phyloP scores from a whole-genome alignment of 2,888 invertebrate species.

The Diloba caeruleocephala region DNA sequence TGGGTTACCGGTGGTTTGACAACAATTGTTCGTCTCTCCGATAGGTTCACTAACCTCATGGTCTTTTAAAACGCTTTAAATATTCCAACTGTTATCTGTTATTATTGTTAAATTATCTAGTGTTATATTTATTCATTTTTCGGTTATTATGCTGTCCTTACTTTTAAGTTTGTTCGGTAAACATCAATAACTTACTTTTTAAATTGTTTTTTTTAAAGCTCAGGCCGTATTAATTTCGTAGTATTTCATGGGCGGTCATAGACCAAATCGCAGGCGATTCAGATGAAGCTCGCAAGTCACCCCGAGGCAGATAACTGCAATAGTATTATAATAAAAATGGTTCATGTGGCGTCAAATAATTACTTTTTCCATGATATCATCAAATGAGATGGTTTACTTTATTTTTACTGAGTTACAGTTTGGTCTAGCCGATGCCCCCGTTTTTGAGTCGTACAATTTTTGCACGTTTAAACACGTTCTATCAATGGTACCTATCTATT shows the following conservation, averaged over 20 bases:
- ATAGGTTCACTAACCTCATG: conserved; percentile 65
- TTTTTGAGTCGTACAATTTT: conserved; percentile 50
- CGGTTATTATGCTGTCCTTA: background rate
- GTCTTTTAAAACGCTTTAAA: conserved; percentile 56
- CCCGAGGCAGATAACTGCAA: background rate
- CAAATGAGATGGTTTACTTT: conserved; percentile 32
- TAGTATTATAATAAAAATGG: conserved; percentile 5
- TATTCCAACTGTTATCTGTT: conserved; percentile 40
- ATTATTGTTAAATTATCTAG: conserved; percentile 31
- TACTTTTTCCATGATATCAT: conserved; percentile 38
- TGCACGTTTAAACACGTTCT: conserved; percentile 49
- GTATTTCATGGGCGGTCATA: too few relatives aligned
- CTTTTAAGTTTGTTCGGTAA: conserved; percentile 4
- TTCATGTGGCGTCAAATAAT: conserved; percentile 34
- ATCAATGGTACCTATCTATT: conserved; percentile 37
- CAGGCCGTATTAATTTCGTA: too few relatives aligned
- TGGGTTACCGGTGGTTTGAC: conserved; percentile 54
- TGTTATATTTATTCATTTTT: conserved; percentile 19
- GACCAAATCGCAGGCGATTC: too few relatives aligned
- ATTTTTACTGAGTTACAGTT: conserved; percentile 40
- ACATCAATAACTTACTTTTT: too few relatives aligned
- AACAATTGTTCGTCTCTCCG: conserved; percentile 58
- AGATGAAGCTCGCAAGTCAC: background rate
- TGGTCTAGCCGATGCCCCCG: conserved; percentile 45
- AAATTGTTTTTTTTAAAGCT: too few relatives aligned